Evolutionary conservation across 2,113 vertebrate species (phyloP).

Genomic region (Leptobrachium leishanense): DNA sequence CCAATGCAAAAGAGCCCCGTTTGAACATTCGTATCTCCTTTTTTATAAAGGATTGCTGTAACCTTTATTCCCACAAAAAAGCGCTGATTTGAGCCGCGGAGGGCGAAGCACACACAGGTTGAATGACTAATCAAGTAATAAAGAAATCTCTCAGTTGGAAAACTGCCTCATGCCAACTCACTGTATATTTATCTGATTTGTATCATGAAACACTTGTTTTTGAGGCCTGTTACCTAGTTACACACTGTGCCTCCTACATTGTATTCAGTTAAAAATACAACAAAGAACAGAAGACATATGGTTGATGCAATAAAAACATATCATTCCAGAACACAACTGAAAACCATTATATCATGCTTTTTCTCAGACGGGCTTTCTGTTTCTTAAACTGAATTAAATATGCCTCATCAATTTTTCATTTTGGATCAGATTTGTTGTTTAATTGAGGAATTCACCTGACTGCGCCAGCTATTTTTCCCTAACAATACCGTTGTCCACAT

Average conservation of each 20-base stretch:
- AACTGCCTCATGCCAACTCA: constrained; percentile 7
- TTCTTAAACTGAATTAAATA: neutral
- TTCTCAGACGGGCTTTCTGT: neutral
- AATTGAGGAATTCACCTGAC: too few relatives aligned
- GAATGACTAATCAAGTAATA: constrained; percentile 31
- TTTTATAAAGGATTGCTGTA: too few relatives aligned
- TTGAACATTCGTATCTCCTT: too few relatives aligned
- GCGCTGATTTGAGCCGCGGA: constrained; percentile 3
- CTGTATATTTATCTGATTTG: constrained; percentile 30
- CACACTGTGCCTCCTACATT: constrained; percentile 24
- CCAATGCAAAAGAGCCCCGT: too few relatives aligned
- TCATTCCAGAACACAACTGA: neutral
- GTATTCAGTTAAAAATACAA: constrained; percentile 22
- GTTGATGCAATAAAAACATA: neutral
- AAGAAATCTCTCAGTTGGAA: neutral
- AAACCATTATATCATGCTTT: neutral
- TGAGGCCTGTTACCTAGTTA: constrained; percentile 41
- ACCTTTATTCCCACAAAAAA: too few relatives aligned
- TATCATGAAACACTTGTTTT: constrained; percentile 16
- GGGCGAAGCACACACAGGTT: constrained; percentile 10
- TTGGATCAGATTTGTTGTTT: too few relatives aligned
- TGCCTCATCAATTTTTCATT: too few relatives aligned
- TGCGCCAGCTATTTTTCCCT: too few relatives aligned
- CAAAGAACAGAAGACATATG: constrained; percentile 32
- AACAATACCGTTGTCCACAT: too few relatives aligned